Evolutionary conservation across 1,140 invertebrate genomes (phyloP), one percentile per base, ranked within the genome.

Genomic region (Thalassaphorura encarpata): DNA sequence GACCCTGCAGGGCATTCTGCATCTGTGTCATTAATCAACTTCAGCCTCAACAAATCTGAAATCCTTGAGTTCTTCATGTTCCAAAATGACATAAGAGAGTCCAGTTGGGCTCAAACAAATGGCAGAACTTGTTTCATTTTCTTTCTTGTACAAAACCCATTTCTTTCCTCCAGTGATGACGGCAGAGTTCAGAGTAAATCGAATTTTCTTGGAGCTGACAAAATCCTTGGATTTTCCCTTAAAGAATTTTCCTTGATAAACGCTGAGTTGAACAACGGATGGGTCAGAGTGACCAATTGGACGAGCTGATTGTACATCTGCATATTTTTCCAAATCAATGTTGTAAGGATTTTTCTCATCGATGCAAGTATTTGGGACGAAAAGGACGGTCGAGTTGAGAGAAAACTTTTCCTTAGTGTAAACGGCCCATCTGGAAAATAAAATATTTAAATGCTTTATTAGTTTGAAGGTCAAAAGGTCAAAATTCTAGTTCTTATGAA

Each of bases 181-280:
- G 28, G 48, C 48, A n/a, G 48, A 51, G 31, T 51, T 51, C 8
- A 29, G 26, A 24, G 23, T 51, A 19, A 51, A 51, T 18, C 48
- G 48, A 24, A 51, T 51, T 21, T 51, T 51, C 31, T 51, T 51
- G 48, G 21, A 15, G 8, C 18, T 19, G 21, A 51, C 48, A 39
- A 51, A 51, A 19, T 51, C 48, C 48, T 51, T 51, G 8, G 48
- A 51, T 29, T 51, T 51, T 51, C 48, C 48, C 31, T 51, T 51
- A 29, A 51, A 51, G 48, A 51, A 51, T 21, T 51, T 51, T 27
- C 48, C 48, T 51, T 51, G 48, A 29, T 51, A 51, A 11, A 51
- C 48, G 29, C 29, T 36, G 6, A 51, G 31, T 51, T 51, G 48
- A 19, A 51, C 48, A 6, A 51, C 48, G 23, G 31, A 33, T 5